Base-by-base conservation (phyloP, 2,888 invertebrate species). In the Augiades crinisus region DNA sequence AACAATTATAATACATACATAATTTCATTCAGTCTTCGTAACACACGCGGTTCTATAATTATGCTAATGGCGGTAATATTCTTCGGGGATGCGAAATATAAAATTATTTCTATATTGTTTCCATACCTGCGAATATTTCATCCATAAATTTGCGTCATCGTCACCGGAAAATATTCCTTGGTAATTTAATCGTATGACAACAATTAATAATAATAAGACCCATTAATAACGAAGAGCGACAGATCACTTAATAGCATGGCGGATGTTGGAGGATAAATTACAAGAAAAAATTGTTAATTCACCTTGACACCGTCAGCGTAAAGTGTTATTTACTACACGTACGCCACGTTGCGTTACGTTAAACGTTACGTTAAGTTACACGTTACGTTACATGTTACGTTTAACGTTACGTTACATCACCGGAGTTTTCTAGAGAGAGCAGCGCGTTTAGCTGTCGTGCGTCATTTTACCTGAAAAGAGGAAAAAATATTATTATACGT, bases 381-480 rank as follows among this genome's bases (percentile, higher is more conserved):
- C n/a, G n/a, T n/a, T n/a, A n/a, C n/a, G n/a, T n/a, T n/a, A n/a
- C n/a, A n/a, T n/a, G n/a, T n/a, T n/a, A n/a, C n/a, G n/a, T n/a
- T n/a, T n/a, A n/a, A n/a, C n/a, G n/a, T n/a, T n/a, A n/a, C n/a
- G n/a, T n/a, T n/a, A n/a, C n/a, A n/a, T n/a, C n/a, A 34, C 45
- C 31, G 45, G 45, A 34, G 14, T 16, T 45, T 24, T 22, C 21
- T 16, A 22, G 34, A 33, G 13, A 13, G 2, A 17, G 12, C n/a
- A 14, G 22, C 34, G 12, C 8, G 2, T 17, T 16, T 17, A 16
- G 16, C 16, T 21, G 4, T 17, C 8, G 17, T 43, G 24, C 49
- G 22, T 27, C 49, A 50, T 3, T 30, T 50, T 50, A 50, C 50
- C 43, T 50, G 50, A 12, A 50, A 50, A 5, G 13, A 50, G 21